Evolutionary conservation across 2,888 invertebrate genomes (phyloP).

Genomic region (Parnassius orleans): DNA sequence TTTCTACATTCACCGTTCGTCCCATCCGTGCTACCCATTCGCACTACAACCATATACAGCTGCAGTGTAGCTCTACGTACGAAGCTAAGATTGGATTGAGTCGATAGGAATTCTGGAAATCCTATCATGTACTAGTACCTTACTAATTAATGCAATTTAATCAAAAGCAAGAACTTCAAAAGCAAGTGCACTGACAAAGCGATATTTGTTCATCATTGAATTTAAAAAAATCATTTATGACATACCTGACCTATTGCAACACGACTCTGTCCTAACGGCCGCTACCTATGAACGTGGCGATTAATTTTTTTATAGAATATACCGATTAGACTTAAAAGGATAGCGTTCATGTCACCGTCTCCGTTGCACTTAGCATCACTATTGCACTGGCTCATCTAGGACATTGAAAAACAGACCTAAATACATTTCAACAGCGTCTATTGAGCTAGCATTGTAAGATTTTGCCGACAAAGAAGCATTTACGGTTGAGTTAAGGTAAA

Average conservation of each 20-base stretch:
- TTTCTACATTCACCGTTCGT: too few relatives aligned
- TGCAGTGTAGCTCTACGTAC: too few relatives aligned
- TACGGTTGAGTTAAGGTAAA: not conserved
- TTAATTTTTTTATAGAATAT: slow-evolving; percentile 54
- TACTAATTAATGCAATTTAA: too few relatives aligned
- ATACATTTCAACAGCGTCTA: not conserved
- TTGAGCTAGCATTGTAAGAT: slow-evolving; percentile 2
- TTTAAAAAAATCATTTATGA: too few relatives aligned
- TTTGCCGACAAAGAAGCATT: not conserved
- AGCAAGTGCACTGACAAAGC: too few relatives aligned
- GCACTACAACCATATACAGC: too few relatives aligned
- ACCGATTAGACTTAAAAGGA: slow-evolving; percentile 71
- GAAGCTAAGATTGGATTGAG: too few relatives aligned
- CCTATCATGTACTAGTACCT: too few relatives aligned
- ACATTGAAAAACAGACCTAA: slow-evolving; percentile 6
- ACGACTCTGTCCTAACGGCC: slow-evolving; percentile 10
- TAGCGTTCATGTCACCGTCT: slow-evolving; percentile 66
- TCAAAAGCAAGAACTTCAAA: too few relatives aligned
- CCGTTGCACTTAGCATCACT: slow-evolving; percentile 48
- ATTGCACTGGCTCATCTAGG: slow-evolving; percentile 28
- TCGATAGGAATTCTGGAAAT: too few relatives aligned
- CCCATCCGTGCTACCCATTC: too few relatives aligned
- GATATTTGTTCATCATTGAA: too few relatives aligned
- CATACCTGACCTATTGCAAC: slow-evolving; percentile 20
- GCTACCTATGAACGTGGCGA: slow-evolving; percentile 30